Base-by-base conservation (phyloP, 64 coral and sea anemone genomes). In the Porites australiensis region DNA sequence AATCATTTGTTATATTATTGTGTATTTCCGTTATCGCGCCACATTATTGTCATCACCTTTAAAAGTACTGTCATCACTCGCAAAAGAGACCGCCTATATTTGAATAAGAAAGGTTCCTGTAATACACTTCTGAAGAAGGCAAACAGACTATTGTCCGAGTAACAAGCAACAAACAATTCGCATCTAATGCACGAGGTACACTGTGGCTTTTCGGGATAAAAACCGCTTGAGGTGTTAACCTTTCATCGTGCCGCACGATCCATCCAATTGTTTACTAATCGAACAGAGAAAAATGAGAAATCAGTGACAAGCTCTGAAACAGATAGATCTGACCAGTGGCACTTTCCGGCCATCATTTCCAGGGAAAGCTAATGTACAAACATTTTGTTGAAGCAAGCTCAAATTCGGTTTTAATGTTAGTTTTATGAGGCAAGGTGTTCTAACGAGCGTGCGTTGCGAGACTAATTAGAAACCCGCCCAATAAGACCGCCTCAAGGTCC, bases 51-150 rank as follows among this genome's bases (percentile, higher is more conserved):
- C 92, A 99, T 87, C 94, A 88, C 87, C 88, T 89, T 72, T 89
- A 87, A 83, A 91, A 95, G 88, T 96, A 89, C 94, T 99, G 98
- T 99, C 98, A 99, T 94, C 90, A 72, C 77, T 79, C 63, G 83
- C 70, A 95, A 99, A 99, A 96, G 98, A 96, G 90, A 94, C 98
- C 98, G 98, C 98, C 98, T 94, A 85, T 90, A 99, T 99, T 99
- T 96, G 81, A 99, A 99, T 99, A 96, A 96, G 98, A 99, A 94
- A 94, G 72, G 75, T 58, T 64, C 57, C 88, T 71, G 90, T 89
- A 93, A 99, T 96, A 96, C 91, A 90, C 94, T 88, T 93, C 82
- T 97, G 79, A 97, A 85, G 74, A 87, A 78, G 70, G 92, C 95
- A 97, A 94, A 97, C 95, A 97, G 88, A 59, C 92, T 87, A 97